A percentile compares a stretch with the other conserved stretches of the same genome.
Evolutionary conservation across 2,113 vertebrate species (phyloP).

Genomic region (Datnioides undecimradiatus): DNA sequence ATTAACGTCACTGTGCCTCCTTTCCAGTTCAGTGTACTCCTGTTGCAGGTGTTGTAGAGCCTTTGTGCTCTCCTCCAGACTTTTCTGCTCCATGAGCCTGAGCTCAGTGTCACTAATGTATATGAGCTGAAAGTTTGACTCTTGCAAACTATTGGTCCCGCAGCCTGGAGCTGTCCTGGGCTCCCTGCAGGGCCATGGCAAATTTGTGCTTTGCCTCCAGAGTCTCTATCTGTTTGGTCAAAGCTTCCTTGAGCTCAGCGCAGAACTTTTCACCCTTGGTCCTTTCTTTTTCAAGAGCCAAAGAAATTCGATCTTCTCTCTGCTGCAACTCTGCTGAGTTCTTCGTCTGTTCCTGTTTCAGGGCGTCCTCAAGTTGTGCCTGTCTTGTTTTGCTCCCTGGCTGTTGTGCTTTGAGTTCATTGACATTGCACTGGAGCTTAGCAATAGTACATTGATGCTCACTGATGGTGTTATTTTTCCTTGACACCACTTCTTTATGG

Average conservation of each 20-base stretch:
- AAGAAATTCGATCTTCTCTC: not conserved
- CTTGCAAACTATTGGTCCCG: not conserved
- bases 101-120: not conserved
- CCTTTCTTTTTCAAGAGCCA: not conserved
- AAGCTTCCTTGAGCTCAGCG: not conserved
- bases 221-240: not conserved
- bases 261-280: not conserved
- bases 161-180: not conserved
- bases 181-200: not conserved
- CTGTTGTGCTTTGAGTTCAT: not conserved
- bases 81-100: not conserved
- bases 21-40: not conserved
- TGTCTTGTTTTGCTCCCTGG: not conserved
- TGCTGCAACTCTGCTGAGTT: not conserved
- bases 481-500: not conserved
- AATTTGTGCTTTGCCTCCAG: not conserved
- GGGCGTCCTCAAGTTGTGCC: conserved; percentile 42
- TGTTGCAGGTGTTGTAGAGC: not conserved
- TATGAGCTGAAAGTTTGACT: not conserved
- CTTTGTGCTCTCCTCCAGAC: not conserved
- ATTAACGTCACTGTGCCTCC: not conserved
- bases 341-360: not conserved
- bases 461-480: not conserved
- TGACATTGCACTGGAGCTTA: not conserved
- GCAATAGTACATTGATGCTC: not conserved